Conservation (phyloP, 2,113 vertebrate species). For the Xiphias gladius region DNA sequence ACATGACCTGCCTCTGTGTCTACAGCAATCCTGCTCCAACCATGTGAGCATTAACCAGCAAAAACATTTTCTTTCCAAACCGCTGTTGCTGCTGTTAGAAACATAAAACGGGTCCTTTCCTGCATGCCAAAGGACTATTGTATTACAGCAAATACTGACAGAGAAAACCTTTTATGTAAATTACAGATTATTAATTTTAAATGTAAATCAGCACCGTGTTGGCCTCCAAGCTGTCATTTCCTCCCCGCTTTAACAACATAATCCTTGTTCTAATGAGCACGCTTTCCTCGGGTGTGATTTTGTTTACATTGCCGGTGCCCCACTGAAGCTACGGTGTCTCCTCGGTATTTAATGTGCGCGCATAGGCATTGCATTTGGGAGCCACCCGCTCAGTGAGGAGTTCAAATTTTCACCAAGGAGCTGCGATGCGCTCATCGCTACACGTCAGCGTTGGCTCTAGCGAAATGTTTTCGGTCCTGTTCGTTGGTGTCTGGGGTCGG, state of each 20-base stretch:
- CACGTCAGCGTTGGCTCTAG: neutral
- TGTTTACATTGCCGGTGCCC: conserved; percentile 42
- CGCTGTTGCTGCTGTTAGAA: neutral
- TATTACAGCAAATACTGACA: conserved; percentile 8
- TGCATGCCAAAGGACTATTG: neutral
- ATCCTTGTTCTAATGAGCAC: conserved; percentile 47
- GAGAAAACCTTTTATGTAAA: conserved; percentile 37
- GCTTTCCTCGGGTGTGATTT: conserved; percentile 28
- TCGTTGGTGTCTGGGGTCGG: neutral
- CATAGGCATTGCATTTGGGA: conserved; percentile 22
- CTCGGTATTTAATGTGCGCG: conserved; percentile 14
- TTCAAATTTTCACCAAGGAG: conserved; percentile 9
- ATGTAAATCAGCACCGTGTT: conserved; percentile 44
- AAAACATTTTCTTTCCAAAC: conserved; percentile 31
- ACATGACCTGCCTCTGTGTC: neutral
- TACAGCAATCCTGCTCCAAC: neutral
- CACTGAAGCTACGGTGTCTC: conserved; percentile 20
- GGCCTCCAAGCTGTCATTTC: conserved; percentile 21
- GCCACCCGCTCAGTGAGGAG: conserved; percentile 26
- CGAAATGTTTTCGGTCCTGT: neutral
- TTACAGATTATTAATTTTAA: conserved; percentile 46
- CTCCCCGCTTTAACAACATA: conserved; percentile 38
- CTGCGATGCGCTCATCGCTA: neutral
- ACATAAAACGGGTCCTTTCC: conserved; percentile 18
- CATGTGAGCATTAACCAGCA: conserved; percentile 13